A percentile compares a stretch with the other conserved stretches of the same genome.
Evolutionary conservation across 2,797 vertebrate species (phyloP).

Genomic region (Chaenodraco wilsoni): DNA sequence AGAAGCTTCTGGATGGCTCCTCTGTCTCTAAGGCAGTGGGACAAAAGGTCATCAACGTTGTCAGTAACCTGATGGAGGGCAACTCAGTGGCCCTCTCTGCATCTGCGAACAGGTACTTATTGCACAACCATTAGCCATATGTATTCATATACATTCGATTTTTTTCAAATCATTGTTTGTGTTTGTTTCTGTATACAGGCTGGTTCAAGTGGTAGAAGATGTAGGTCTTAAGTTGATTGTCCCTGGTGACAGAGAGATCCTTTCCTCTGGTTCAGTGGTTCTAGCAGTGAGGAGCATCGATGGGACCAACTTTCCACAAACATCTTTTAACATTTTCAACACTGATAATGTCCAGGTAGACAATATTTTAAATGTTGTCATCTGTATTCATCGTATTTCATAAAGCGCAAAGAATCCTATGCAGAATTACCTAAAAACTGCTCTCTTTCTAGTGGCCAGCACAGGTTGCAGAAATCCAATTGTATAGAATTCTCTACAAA

Average conservation of each 20-base stretch:
- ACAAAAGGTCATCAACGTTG: conserved; percentile 72
- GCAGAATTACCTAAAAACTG: no score
- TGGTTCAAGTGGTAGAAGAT: conserved; percentile 87
- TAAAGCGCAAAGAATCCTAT: background rate
- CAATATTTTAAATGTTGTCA: background rate
- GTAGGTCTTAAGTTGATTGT: conserved; percentile 88
- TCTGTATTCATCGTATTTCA: background rate
- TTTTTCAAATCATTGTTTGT: background rate
- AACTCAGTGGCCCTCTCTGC: conserved; percentile 71
- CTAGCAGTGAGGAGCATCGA: conserved; percentile 86
- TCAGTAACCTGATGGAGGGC: conserved; percentile 85
- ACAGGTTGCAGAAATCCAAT: no score
- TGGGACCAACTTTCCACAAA: conserved; percentile 79
- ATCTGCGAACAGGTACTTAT: conserved; percentile 86
- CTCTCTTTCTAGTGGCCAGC: no score
- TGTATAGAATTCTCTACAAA: no score
- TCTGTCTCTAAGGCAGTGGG: conserved; percentile 71
- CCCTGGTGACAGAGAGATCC: conserved; percentile 59
- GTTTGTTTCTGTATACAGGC: conserved; percentile 73
- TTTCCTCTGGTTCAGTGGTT: conserved; percentile 85
- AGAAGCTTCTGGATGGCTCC: conserved; percentile 64
- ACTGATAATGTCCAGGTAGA: conserved; percentile 86
- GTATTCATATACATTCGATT: background rate
- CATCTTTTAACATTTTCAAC: conserved; percentile 83
- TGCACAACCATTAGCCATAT: background rate